Conservation (phyloP, 2,888 invertebrate genomes). For the Netelia fuscicornis region DNA sequence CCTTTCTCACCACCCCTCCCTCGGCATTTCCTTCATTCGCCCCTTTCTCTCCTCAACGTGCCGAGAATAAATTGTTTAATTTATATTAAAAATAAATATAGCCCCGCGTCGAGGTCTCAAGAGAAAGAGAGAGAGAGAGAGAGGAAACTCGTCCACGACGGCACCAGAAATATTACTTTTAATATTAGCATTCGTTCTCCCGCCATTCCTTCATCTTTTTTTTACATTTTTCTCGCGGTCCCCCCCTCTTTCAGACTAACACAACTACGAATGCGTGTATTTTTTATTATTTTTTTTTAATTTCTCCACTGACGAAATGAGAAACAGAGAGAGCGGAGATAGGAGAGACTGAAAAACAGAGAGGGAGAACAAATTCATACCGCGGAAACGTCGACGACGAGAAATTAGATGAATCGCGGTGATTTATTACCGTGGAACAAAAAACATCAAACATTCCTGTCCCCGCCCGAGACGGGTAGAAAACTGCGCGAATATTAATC, state of each 20-base stretch:
- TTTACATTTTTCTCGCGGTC: conserved; percentile 32
- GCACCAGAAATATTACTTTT: conserved; percentile 85
- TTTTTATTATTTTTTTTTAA: conserved; percentile 46
- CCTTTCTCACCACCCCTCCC: conserved; percentile 57
- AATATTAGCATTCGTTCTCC: conserved; percentile 83
- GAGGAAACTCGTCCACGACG: conserved; percentile 81
- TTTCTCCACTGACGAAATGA: conserved; percentile 41
- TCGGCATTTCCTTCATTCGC: conserved; percentile 61
- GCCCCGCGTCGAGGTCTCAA: conserved; percentile 68
- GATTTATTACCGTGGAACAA: conserved; percentile 67
- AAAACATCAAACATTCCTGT: conserved; percentile 46
- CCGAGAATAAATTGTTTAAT: conserved; percentile 86
- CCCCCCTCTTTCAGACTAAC: conserved; percentile 21
- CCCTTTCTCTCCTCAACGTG: conserved; percentile 71
- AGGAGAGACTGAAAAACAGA: conserved; percentile 19
- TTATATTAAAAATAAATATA: conserved; percentile 85
- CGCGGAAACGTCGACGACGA: conserved; percentile 62
- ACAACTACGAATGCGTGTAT: conserved; percentile 49
- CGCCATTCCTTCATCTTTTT: conserved; percentile 61
- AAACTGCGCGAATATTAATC: conserved; percentile 46
- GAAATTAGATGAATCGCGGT: conserved; percentile 70
- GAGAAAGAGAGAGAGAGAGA: conserved; percentile 60
- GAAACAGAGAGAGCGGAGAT: conserved; percentile 19
- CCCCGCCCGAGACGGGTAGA: conserved; percentile 18
- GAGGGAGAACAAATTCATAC: conserved; percentile 33